Evolutionary conservation across 2,888 invertebrate genomes (phyloP), one percentile per base, ranked within the genome.

Genomic region (Metacarcinus magister): DNA sequence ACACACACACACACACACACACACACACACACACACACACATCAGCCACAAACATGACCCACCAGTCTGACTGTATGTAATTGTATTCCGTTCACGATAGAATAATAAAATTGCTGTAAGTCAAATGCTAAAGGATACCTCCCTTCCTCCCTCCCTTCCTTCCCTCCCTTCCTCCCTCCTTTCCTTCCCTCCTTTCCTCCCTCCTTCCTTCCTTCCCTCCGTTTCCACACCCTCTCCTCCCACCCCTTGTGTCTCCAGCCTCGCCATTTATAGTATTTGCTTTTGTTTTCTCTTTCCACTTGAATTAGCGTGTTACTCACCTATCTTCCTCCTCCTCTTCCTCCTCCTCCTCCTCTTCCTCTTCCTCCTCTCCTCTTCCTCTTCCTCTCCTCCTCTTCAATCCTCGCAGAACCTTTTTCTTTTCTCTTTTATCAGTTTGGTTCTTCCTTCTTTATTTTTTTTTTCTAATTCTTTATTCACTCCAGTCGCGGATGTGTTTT

Each of bases 31-130:
- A 44, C 90, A 90, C 90, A 90, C 90, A 90, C 90, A 90, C 44
- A 90, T 90, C 90, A 46, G 44, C 44, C 46, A 43, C n/a, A 32
- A 90, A 90, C 90, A 90, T 46, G 46, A 90, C 90, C 90, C 44
- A 46, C 89, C 90, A 23, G 43, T n/a, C 39, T 93, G 67, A 54
- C 43, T 60, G 93, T 39, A 19, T 54, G 48, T 67, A 93, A 93
- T 93, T 23, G 93, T 93, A 93, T 93, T 93, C 93, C 39, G 93
- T 93, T 93, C 93, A 93, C 93, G 93, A 93, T 28, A 39, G 93
- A 93, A 93, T 93, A 82, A 93, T 93, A 93, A 93, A 93, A 93
- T 39, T 43, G 93, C 16, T 32, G 93, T 93, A 93, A 93, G 60
- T 93, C 93, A 93, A 54, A 67, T 67, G 93, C 28, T 67, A 67